Evolutionary conservation across 2,113 vertebrate species (phyloP).

Genomic region (Lipophrys pholis): DNA sequence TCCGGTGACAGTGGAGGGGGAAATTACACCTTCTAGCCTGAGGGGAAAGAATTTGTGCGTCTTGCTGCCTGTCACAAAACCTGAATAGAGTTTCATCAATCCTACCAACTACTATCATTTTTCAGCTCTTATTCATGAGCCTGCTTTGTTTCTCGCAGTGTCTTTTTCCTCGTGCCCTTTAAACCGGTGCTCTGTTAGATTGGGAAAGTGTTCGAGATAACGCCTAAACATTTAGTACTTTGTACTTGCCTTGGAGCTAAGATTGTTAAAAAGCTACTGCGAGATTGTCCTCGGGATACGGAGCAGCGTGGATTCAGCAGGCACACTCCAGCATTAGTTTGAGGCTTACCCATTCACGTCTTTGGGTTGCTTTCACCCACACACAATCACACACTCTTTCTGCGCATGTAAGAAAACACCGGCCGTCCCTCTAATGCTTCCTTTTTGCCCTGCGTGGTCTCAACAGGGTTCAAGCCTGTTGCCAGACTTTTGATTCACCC

Average conservation of each 20-base stretch:
- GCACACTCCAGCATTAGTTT: constrained; percentile 59
- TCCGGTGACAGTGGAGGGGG: constrained; percentile 75
- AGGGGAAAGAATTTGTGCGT: constrained; percentile 76
- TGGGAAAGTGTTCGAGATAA: constrained; percentile 77
- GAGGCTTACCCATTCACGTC: constrained; percentile 59
- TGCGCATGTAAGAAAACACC: constrained; percentile 22
- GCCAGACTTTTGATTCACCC: constrained; percentile 69
- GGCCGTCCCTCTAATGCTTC: constrained; percentile 35
- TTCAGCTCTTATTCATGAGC: constrained; percentile 75
- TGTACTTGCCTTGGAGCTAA: constrained; percentile 80
- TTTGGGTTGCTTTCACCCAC: constrained; percentile 44
- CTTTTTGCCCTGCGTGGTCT: constrained; percentile 28
- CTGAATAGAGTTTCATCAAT: constrained; percentile 79
- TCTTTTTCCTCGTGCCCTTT: constrained; percentile 75
- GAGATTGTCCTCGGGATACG: constrained; percentile 70
- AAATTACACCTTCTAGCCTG: constrained; percentile 78
- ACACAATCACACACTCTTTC: not conserved
- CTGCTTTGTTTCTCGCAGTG: constrained; percentile 74
- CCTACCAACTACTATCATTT: constrained; percentile 77
- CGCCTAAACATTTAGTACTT: constrained; percentile 79
- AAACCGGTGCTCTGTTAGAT: constrained; percentile 68
- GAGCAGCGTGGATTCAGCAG: constrained; percentile 60
- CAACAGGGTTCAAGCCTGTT: constrained; percentile 54
- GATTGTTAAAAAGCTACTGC: constrained; percentile 77
- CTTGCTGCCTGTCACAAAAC: constrained; percentile 73